Base-by-base conservation (phyloP, 1,140 invertebrate species). In the Oppia nitens region DNA sequence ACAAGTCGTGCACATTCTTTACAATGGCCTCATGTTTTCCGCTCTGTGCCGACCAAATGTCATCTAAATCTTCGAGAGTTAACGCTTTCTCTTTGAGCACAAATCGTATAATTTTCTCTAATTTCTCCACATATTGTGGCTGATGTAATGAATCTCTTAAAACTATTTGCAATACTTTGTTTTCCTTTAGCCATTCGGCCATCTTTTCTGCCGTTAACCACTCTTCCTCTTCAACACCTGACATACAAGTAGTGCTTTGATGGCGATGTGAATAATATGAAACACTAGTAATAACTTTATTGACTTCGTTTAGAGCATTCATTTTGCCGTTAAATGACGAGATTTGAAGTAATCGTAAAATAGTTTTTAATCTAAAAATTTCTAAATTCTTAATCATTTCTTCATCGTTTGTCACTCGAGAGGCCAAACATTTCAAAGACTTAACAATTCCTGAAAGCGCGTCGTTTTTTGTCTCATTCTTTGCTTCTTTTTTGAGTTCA, bases 321-420 rank as follows among this genome's bases (percentile, higher is more conserved):
- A 98, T 98, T 77, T 97, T 97, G 11, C 93, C 92, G 76, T 97
- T 97, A 69, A 96, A 98, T 45, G 91, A 96, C 17, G 92, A 96
- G 69, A 96, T 93, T 78, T 95, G 88, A 55, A 97, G 74, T 65
- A 93, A 80, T 69, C 90, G 83, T 61, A 97, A 75, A 65, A 96
- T 94, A 86, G 96, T 95, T 77, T 93, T 92, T 61, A 97, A 75
- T 66, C 91, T 80, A 75, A 96, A 92, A 72, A 93, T 88, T 77
- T 96, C 92, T 62, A 97, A 77, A 67, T 83, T 32, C 40, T 50
- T 26, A 17, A 52, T 49, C n/a, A 27, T 56, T 40, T 56, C 54
- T 17, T 48, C 66, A 85, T 58, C 83, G 67, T 81, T 81, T 9
- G 82, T 80, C 55, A 88, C 75, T 60, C 82, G 76, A 63, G 82